Percentiles rank a stretch among this genome's conserved stretches.
Evolutionary conservation across 2,888 invertebrate genomes (phyloP).

Genomic region (Notocelia uddmanniana): DNA sequence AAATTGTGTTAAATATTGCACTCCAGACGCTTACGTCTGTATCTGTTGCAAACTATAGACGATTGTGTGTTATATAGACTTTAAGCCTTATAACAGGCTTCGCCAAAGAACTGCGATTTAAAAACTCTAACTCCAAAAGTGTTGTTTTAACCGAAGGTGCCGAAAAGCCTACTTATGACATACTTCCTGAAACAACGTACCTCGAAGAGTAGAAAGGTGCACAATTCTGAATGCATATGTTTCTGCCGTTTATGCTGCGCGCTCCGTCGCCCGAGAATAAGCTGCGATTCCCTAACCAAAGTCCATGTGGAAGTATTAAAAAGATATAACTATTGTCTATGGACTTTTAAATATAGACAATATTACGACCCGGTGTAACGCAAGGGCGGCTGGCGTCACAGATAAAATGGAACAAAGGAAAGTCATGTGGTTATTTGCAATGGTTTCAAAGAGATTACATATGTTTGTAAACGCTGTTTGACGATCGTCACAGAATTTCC

Average conservation of each 20-base stretch:
- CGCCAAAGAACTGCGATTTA: background rate
- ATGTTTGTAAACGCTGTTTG: slow-evolving; percentile 4
- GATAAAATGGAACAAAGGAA: slow-evolving; percentile 61
- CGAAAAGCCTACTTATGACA: slow-evolving; percentile 82
- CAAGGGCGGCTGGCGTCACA: slow-evolving; percentile 38
- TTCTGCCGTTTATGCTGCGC: slow-evolving; percentile 75
- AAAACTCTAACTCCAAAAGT: background rate
- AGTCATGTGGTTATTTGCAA: slow-evolving; percentile 59
- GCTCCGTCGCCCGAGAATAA: slow-evolving; percentile 68
- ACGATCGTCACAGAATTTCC: slow-evolving; percentile 28
- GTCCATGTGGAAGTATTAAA: slow-evolving; percentile 75
- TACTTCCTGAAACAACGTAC: slow-evolving; percentile 68
- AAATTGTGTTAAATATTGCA: slow-evolving; percentile 5
- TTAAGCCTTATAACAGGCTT: background rate
- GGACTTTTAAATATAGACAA: slow-evolving; percentile 78
- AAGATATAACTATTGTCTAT: slow-evolving; percentile 79
- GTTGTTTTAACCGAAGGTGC: slow-evolving; percentile 28
- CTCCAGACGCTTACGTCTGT: no score
- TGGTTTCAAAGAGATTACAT: slow-evolving; percentile 50
- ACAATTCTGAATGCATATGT: slow-evolving; percentile 69
- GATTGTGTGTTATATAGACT: slow-evolving; percentile 5
- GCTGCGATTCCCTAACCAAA: slow-evolving; percentile 73
- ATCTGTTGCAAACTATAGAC: slow-evolving; percentile 10
- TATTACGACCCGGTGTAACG: slow-evolving; percentile 58
- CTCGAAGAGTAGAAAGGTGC: slow-evolving; percentile 74